Conservation (phyloP, 2,113 vertebrate genomes). For the Apeltes quadracus region DNA sequence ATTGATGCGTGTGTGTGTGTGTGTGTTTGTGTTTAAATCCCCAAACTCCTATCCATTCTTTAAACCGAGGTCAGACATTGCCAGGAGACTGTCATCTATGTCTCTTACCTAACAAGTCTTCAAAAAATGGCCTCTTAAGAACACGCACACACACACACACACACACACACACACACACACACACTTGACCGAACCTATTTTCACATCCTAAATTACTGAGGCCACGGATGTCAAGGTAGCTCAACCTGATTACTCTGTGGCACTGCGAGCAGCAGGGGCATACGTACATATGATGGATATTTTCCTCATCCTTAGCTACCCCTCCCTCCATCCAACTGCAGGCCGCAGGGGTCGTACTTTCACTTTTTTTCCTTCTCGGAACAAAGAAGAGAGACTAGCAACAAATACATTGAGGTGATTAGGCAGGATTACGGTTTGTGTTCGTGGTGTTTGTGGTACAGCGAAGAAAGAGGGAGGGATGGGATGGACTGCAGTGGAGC, state of each 20-base stretch:
- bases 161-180: slow-evolving; percentile 15
- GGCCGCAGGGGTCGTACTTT: slow-evolving; percentile 28
- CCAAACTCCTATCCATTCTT: slow-evolving; percentile 49
- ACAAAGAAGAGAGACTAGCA: slow-evolving; percentile 57
- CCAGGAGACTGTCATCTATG: slow-evolving; percentile 62
- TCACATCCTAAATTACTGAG: slow-evolving; percentile 25
- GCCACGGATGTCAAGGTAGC: slow-evolving; percentile 20
- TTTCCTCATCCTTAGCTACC: slow-evolving; percentile 27
- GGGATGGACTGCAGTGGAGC: slow-evolving; percentile 25
- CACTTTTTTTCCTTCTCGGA: slow-evolving; percentile 39
- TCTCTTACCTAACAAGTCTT: slow-evolving; percentile 56
- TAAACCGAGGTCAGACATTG: slow-evolving; percentile 63
- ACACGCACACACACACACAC: slow-evolving; percentile 26
- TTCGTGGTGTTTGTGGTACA: slow-evolving; percentile 44
- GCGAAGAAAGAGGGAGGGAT: slow-evolving; percentile 25
- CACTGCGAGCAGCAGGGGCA: slow-evolving; percentile 31
- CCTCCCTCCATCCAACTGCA: slow-evolving; percentile 33
- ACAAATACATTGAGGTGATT: slow-evolving; percentile 40
- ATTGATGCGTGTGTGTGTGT: slow-evolving; percentile 23
- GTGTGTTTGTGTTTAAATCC: slow-evolving; percentile 27
- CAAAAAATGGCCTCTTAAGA: slow-evolving; percentile 50
- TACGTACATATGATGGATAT: slow-evolving; percentile 40
- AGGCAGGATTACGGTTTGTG: slow-evolving; percentile 59
- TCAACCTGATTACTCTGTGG: slow-evolving; percentile 19
- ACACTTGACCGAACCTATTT: slow-evolving; percentile 29